Percentiles rank a stretch among this genome's conserved stretches.
Conservation (phyloP, 1,140 invertebrate species). For the Orchesella cincta region DNA sequence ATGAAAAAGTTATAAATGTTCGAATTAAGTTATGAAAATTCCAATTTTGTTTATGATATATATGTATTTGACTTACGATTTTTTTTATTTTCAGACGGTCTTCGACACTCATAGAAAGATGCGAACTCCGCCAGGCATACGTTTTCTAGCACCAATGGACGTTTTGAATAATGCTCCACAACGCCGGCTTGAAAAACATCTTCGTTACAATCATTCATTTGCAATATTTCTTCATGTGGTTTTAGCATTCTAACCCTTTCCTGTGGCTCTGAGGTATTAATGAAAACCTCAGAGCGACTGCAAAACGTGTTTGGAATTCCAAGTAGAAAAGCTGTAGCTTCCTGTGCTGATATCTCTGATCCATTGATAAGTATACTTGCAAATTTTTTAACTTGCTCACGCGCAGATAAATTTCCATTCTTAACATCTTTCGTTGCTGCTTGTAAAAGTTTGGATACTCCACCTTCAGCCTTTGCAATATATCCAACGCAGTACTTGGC, state of each 20-base stretch:
- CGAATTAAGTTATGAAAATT: no score
- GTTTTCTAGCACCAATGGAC: conserved; percentile 29
- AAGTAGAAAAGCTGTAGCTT: conserved; percentile 51
- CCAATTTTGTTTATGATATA: no score
- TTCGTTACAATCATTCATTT: conserved; percentile 25
- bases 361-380: conserved; percentile 52
- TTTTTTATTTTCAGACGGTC: no score
- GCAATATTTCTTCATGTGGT: conserved; percentile 30
- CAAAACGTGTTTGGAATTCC: conserved; percentile 45
- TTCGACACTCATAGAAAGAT: conserved; percentile 13
- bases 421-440: conserved; percentile 29
- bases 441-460: conserved; percentile 44
- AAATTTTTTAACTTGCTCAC: conserved; percentile 50
- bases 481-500: conserved; percentile 49
- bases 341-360: conserved; percentile 52
- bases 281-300: conserved; percentile 39
- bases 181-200: conserved; percentile 26
- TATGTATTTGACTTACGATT: no score
- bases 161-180: conserved; percentile 30
- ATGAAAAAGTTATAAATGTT: no score
- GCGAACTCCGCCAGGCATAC: conserved; percentile 31
- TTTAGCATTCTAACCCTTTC: conserved; percentile 39
- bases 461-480: conserved; percentile 42
- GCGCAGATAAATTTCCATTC: conserved; percentile 22
- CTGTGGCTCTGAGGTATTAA: conserved; percentile 35